phyloP scores from a whole-genome alignment of 2,113 vertebrate species.

The Oceanodroma tethys region DNA sequence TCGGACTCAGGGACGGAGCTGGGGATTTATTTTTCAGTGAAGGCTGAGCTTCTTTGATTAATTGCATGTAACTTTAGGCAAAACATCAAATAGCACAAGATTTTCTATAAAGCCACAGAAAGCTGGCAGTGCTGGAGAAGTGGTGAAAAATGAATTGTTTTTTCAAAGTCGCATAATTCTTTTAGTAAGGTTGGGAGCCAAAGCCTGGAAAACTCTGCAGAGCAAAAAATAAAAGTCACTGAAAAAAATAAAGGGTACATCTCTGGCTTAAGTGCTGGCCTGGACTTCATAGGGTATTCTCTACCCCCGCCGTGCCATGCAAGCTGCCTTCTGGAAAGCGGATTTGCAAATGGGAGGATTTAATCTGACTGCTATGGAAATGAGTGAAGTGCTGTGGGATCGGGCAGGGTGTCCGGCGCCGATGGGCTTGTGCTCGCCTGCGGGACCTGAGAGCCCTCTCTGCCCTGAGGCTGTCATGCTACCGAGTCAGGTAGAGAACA shows the following conservation, averaged over 20 bases:
- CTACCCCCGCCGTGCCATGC: background rate
- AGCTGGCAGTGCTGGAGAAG: background rate
- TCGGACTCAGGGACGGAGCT: background rate
- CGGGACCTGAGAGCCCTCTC: background rate
- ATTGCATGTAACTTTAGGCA: background rate
- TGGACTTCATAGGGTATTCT: background rate
- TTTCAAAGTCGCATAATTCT: background rate
- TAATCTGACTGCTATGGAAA: background rate
- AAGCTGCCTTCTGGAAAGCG: background rate
- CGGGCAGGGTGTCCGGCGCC: background rate
- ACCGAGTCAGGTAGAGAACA: background rate
- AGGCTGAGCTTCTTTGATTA: background rate
- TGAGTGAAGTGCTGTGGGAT: background rate
- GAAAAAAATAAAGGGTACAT: background rate
- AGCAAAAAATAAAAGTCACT: background rate
- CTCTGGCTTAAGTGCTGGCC: background rate
- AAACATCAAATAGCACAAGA: background rate
- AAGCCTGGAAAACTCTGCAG: background rate
- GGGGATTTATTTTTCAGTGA: background rate
- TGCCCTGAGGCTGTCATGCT: background rate
- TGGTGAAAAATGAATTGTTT: conserved; percentile 32
- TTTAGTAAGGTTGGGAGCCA: background rate
- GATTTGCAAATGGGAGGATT: background rate
- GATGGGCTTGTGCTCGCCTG: accelerated
- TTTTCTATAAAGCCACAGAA: background rate